A percentile compares a stretch with the other conserved stretches of the same genome.
Evolutionary conservation across 2,888 invertebrate species (phyloP).

Genomic region (Charanyca ferruginea): DNA sequence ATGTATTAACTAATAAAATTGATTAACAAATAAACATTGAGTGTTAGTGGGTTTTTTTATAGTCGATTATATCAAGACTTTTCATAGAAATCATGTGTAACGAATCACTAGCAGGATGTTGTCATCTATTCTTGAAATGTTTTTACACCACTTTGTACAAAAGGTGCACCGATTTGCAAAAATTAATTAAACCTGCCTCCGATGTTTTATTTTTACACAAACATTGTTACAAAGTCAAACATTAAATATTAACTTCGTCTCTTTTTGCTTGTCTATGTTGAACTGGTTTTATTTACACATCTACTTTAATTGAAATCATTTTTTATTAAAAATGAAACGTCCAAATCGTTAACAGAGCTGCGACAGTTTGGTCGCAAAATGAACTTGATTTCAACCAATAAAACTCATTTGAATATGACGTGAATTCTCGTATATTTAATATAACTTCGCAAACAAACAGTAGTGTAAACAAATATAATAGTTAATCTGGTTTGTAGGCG

Average conservation of each 20-base stretch:
- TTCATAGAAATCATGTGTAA: too few relatives aligned
- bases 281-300: slow-evolving; percentile 38
- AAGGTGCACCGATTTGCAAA: not conserved
- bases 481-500: slow-evolving; percentile 68
- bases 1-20: too few relatives aligned
- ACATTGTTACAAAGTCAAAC: slow-evolving; percentile 44
- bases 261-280: slow-evolving; percentile 49
- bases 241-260: slow-evolving; percentile 45
- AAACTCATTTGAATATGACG: not conserved
- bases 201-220: slow-evolving; percentile 10
- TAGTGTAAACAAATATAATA: slow-evolving; percentile 49
- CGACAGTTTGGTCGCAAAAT: not conserved
- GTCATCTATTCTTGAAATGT: too few relatives aligned
- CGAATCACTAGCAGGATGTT: too few relatives aligned
- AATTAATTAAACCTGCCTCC: slow-evolving; percentile 25
- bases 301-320: slow-evolving; percentile 44
- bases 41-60: too few relatives aligned
- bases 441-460: slow-evolving; percentile 49
- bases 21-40: too few relatives aligned
- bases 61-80: too few relatives aligned
- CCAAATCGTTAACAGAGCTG: not conserved
- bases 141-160: slow-evolving; percentile 20
- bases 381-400: not conserved
- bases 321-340: slow-evolving; percentile 10
- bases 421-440: not conserved